Base-by-base conservation (phyloP, 2,797 vertebrate species). In the Basileuterus tristriatus region DNA sequence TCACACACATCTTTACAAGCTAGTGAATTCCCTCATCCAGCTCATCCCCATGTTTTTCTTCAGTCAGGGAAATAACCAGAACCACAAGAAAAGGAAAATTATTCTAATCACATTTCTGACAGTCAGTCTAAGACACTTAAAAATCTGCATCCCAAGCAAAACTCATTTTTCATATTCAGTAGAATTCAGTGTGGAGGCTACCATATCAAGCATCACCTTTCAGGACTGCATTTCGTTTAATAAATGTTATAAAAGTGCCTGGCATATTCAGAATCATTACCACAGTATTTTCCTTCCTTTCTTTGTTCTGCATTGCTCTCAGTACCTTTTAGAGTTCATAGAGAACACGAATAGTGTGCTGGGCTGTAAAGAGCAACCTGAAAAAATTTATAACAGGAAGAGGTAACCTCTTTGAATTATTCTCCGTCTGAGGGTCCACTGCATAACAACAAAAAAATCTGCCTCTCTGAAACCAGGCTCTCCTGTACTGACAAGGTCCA, bases 131-230 rank as follows among this genome's bases (percentile, higher is more conserved):
- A 87, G 50, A 71, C 6, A 75, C n/a, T 70, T 72, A 43, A 92
- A 94, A 94, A 92, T 68, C 43, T 91, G 84, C 84, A 86, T 67
- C 10, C 19, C 39, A 80, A 89, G 87, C 62, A 96, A 95, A 94
- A 85, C 29, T 64, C 0, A 34, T 65, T 83, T 89, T 83, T 93
- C 21, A 27, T 41, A 74, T 26, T 92, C 65, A 39, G 43, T 68
- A 77, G 87, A 92, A 91, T 47, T 59, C 64, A 83, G n/a, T 15
- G 29, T 59, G 55, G 34, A 91, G 29, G 8, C 29, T 83, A 64
- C 16, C 10, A 62, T 29, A 81, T 34, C 62, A 91, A 27, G 17
- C 39, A 77, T 52, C 53, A 77, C 39, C 44, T 87, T 87, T 90
- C 86, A 90, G 64, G 71, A 72, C 53, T 82, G 29, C 21, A 34